These are phyloP conservation scores for Drosophila anomelani DNA, from an alignment of 2,888 invertebrate species.

Conservation along the genomic window DNA sequence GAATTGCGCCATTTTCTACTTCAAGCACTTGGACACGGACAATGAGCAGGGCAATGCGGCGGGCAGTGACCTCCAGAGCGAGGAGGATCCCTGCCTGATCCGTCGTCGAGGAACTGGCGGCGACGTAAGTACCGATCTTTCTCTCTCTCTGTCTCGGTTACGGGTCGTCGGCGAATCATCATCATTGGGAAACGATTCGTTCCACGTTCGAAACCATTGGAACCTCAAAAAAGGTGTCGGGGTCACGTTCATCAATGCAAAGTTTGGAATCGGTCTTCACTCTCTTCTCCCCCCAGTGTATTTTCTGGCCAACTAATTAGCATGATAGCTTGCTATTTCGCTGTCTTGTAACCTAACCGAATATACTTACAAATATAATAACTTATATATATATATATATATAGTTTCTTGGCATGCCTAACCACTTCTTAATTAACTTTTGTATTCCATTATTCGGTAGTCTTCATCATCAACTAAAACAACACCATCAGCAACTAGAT, in stretches of 20 bases:
- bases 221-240: constrained; percentile 16
- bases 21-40: constrained; percentile 94
- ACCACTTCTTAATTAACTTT: constrained; percentile 69
- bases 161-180: constrained; percentile 32
- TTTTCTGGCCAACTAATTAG: constrained; percentile 21
- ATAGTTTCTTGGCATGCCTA: constrained; percentile 60
- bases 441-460: constrained; percentile 47
- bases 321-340: constrained; percentile 26
- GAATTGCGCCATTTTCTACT: constrained; percentile 93
- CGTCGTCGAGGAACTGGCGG: constrained; percentile 43
- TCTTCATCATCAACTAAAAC: constrained; percentile 23
- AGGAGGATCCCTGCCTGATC: constrained; percentile 51
- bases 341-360: constrained; percentile 11
- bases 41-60: constrained; percentile 87
- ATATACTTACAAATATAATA: constrained; percentile 30
- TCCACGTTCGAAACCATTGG: constrained; percentile 17
- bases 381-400: background rate
- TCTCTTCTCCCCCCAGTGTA: constrained; percentile 9
- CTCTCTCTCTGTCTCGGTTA: constrained; percentile 9
- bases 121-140: constrained; percentile 61
- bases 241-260: constrained; percentile 21
- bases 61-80: constrained; percentile 68
- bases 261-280: background rate
- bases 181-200: constrained; percentile 24
- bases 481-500: constrained; percentile 12